Evolutionary conservation across 1,140 invertebrate genomes (phyloP).

Genomic region (Dendroctonus valens): DNA sequence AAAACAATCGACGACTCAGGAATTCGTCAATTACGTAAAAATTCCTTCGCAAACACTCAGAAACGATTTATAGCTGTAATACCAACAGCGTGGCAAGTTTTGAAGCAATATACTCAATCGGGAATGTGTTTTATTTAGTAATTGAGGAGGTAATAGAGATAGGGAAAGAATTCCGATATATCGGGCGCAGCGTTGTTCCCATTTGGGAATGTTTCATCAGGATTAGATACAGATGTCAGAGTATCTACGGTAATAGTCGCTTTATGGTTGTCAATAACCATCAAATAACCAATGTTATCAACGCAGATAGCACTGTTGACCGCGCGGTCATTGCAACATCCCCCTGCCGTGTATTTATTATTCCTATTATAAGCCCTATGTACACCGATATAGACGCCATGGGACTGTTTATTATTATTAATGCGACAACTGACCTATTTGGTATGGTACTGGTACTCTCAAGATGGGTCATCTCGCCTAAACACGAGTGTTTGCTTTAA

Average conservation of each 20-base stretch:
- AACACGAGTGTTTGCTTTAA: too few species aligned
- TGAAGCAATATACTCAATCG: conserved; percentile 7
- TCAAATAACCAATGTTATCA: conserved; percentile 37
- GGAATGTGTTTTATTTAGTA: conserved; percentile 28
- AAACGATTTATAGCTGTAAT: conserved; percentile 21
- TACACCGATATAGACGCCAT: conserved; percentile 22
- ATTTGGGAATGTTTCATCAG: conserved; percentile 35
- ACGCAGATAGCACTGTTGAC: conserved; percentile 30
- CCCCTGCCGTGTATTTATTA: conserved; percentile 31
- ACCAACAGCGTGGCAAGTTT: conserved; percentile 6
- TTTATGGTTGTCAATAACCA: conserved; percentile 37
- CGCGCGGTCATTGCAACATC: conserved; percentile 23
- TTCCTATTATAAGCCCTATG: conserved; percentile 28
- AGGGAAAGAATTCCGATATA: conserved; percentile 30
- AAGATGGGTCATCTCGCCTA: conserved; percentile 1
- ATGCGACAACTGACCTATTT: conserved; percentile 26
- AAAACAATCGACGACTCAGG: too few species aligned
- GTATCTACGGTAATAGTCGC: conserved; percentile 30
- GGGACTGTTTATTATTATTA: conserved; percentile 30
- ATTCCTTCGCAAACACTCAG: not conserved
- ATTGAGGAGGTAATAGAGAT: conserved; percentile 29
- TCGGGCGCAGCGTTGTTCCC: conserved; percentile 13
- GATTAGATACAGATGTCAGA: conserved; percentile 35
- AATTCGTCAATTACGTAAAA: conserved; percentile 3
- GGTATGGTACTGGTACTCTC: not conserved